phyloP scores from a whole-genome alignment of 2,797 vertebrate species.

The Neopelma chrysocephalum region DNA sequence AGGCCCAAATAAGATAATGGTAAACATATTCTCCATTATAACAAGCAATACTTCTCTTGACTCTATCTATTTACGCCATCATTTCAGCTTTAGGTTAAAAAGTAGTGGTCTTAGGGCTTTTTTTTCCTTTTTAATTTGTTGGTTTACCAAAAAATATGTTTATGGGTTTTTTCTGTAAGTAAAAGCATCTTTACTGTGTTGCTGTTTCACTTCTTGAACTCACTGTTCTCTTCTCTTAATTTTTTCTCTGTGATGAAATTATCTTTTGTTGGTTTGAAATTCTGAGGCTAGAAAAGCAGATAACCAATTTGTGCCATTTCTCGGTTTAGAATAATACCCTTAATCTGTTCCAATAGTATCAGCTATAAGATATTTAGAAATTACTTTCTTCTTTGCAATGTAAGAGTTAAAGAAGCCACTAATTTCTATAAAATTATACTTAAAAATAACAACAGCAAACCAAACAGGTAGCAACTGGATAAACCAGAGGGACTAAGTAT shows the following conservation, averaged over 20 bases:
- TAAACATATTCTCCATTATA: background rate
- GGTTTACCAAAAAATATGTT: background rate
- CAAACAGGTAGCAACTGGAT: background rate
- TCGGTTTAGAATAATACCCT: conserved; percentile 28
- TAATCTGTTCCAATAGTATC: conserved; percentile 26
- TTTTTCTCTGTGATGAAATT: background rate
- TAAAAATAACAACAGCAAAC: background rate
- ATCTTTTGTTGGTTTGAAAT: background rate
- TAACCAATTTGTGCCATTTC: conserved; percentile 29
- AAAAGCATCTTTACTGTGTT: background rate
- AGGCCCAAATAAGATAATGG: background rate
- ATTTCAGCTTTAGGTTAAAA: background rate
- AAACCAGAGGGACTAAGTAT: background rate
- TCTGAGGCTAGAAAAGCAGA: background rate
- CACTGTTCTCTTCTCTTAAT: background rate
- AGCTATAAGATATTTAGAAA: background rate
- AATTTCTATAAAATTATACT: background rate
- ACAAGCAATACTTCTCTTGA: background rate
- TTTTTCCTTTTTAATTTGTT: background rate
- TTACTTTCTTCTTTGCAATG: background rate
- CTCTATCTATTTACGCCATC: background rate
- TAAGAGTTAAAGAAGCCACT: background rate
- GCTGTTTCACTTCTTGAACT: conserved; percentile 3
- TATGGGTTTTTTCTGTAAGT: background rate
- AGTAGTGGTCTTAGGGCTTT: background rate